Evolutionary conservation across 2,888 invertebrate genomes (phyloP).

Genomic region (Ichneumoninae sp.): DNA sequence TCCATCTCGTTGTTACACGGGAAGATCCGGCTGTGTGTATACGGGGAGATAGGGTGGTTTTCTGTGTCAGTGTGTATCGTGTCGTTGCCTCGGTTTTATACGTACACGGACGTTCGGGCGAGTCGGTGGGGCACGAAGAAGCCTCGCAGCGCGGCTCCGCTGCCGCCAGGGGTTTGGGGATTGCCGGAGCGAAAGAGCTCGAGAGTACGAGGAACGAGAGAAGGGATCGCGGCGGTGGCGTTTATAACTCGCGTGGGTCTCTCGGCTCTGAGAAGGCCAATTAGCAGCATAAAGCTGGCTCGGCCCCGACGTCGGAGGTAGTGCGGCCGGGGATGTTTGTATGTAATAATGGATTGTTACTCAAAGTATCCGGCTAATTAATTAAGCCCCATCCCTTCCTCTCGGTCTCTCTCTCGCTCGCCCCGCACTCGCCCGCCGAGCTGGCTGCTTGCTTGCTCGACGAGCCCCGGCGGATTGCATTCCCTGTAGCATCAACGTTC

Average conservation of each 20-base stretch:
- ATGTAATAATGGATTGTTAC: conserved; percentile 84
- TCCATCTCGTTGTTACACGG: conserved; percentile 22
- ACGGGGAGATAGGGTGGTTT: conserved; percentile 38
- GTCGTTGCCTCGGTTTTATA: conserved; percentile 51
- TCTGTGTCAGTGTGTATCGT: conserved; percentile 63
- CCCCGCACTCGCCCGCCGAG: conserved; percentile 61
- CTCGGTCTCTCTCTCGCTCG: conserved; percentile 66
- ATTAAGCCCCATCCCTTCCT: conserved; percentile 81
- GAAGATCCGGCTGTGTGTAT: conserved; percentile 34
- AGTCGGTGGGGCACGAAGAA: conserved; percentile 7
- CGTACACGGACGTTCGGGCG: conserved; percentile 58
- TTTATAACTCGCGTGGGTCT: conserved; percentile 83
- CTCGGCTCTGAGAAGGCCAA: conserved; percentile 83
- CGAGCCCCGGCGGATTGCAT: conserved; percentile 60
- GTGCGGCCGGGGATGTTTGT: conserved; percentile 80
- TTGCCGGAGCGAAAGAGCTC: conserved; percentile 50
- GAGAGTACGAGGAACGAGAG: conserved; percentile 62
- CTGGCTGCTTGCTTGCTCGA: conserved; percentile 51
- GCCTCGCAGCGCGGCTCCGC: conserved; percentile 56
- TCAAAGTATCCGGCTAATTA: conserved; percentile 85
- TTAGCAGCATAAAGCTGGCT: conserved; percentile 84
- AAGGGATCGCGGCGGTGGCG: conserved; percentile 74
- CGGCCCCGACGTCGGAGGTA: conserved; percentile 72
- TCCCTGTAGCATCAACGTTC: conserved; percentile 53
- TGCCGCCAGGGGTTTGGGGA: conserved; percentile 45